Evolutionary conservation across 23 tunicate species (phyloP), one percentile per base, ranked within the genome.

Genomic region (Botrylloides violaceus): DNA sequence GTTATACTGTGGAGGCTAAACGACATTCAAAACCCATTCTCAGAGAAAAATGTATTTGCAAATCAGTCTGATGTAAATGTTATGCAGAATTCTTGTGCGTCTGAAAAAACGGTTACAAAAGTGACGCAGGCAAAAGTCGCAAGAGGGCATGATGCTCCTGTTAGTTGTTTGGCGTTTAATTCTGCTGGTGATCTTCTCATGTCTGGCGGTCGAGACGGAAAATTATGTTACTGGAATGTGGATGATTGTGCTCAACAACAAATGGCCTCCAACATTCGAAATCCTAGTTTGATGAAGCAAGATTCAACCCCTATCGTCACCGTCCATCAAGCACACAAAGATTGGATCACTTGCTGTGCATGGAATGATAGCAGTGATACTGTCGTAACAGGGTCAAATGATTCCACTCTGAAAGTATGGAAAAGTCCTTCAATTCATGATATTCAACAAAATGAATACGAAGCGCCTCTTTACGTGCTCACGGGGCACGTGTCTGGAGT

Each of bases 381-480:
- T 32, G 30, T 78, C 43, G 83, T 78, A 23, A 78, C 83, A 26
- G 83, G 83, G 12, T 78, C 83, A 12, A 78, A 78, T 57, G 83
- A 78, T 35, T 53, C 55, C 26, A 53, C 65, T n/a, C 68, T 78
- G 49, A 78, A 78, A 35, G 55, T 78, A 15, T 78, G 83, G 83
- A 26, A 23, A 15, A 21, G 74, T 2, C 74, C 74, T 22, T 37
- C 37, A 22, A 21, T 56, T 4, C 6, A 19, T 63, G 6, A 9
- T 2, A 25, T 7, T n/a, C 32, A 36, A 43, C 26, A 68, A 37
- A 30, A 68, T 19, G 21, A 24, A 18, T 37, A 78, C 31, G 47
- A 53, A 12, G 34, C 20, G 22, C 60, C 56, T n/a, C 28, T 70
- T 21, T n/a, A 31, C 25, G 31, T 27, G 3, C 29, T 78, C 49